Base-by-base conservation (phyloP, 2,888 invertebrate genomes). In the Drosophila antonietae region DNA sequence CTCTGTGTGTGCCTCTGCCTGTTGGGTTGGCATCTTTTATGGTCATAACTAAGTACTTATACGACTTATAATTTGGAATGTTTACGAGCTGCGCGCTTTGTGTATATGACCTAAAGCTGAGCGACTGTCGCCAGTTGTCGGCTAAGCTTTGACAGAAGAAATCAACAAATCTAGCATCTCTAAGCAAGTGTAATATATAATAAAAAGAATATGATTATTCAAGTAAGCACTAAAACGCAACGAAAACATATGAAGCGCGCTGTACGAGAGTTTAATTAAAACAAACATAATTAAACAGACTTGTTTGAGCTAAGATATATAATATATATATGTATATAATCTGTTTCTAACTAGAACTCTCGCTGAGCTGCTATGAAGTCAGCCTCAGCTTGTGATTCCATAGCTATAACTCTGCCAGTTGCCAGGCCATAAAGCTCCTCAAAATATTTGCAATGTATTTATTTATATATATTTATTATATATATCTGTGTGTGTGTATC, bases 31-130 rank as follows among this genome's bases (percentile, higher is more conserved):
- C 73, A 41, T 77, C 44, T 63, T 81, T 83, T 87, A 89, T 89
- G 88, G 80, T 68, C 82, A 81, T 87, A 81, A 89, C 88, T 84
- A 82, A 84, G 89, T 87, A 88, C 82, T 81, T 81, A 82, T 87
- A 88, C 74, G 88, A 70, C 88, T 79, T 76, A 88, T 87, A 81
- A 88, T 83, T 86, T 86, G 80, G 73, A 73, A 85, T 85, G 69
- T 82, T 88, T 85, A 85, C 68, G 80, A 82, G 67, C 80, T 35
- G 23, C 61, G 47, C 52, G 59, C 47, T 61, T 57, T 57, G 57
- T 46, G 39, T 61, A 20, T 61, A n/a, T 43, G 68, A 49, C 44
- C 37, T 52, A 61, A 69, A 60, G 39, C 33, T 56, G 71, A 51
- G 51, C 39, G 18, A 59, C 46, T 15, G 18, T 33, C 63, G 14